Evolutionary conservation across 2,888 invertebrate genomes (phyloP).

Genomic region (Pristionchus mayeri): DNA sequence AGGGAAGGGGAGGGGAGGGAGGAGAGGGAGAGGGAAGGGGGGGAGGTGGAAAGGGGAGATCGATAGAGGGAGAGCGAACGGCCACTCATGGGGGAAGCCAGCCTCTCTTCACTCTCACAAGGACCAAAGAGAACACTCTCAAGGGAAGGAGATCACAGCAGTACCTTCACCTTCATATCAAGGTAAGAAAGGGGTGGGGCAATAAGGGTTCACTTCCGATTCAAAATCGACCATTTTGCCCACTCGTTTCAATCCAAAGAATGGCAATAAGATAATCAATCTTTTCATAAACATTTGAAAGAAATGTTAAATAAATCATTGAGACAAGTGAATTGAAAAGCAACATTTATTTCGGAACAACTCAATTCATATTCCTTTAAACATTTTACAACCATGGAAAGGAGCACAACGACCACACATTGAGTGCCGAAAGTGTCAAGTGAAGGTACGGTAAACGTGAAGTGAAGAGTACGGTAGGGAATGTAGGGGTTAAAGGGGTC

Average conservation of each 20-base stretch:
- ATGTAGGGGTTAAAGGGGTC: constrained; percentile 24
- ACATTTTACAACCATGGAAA: neutral
- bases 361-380: neutral
- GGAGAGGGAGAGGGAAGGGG: neutral
- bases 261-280: neutral
- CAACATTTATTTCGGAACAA: too few species aligned
- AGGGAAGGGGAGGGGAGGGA: neutral
- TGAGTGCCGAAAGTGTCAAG: neutral
- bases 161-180: constrained; percentile 7
- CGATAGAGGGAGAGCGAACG: too few species aligned
- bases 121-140: constrained; percentile 34
- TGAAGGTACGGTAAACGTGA: constrained; percentile 2
- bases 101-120: constrained; percentile 13
- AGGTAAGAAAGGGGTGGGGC: neutral
- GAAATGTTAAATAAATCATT: neutral
- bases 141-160: neutral
- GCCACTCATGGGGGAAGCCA: constrained; percentile 31
- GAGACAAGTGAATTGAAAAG: neutral
- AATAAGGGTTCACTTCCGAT: neutral
- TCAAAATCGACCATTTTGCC: neutral
- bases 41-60: too few species aligned
- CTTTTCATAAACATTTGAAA: neutral
- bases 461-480: constrained; percentile 27
- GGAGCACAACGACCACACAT: neutral
- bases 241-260: neutral